Percentiles rank a stretch among this genome's conserved stretches.
Conservation (phyloP, 1,140 invertebrate genomes). For the Venustaconcha ellipsiformis region DNA sequence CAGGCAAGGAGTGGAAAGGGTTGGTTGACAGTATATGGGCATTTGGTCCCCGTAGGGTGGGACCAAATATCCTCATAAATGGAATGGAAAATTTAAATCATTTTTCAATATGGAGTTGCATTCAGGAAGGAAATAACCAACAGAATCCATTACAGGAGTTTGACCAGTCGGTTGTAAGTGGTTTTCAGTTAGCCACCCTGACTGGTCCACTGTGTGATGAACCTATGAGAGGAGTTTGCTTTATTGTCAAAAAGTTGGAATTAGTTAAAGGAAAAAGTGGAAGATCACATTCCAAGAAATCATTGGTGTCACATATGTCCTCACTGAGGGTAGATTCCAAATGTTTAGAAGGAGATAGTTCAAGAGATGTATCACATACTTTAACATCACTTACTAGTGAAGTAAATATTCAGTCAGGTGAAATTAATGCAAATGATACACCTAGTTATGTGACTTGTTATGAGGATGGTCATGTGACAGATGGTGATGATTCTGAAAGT, state of each 20-base stretch:
- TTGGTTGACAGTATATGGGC: conserved; percentile 86
- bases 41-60: conserved; percentile 89
- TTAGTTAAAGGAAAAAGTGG: background rate
- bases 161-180: conserved; percentile 81
- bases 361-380: too few relatives aligned
- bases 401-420: too few relatives aligned
- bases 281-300: too few relatives aligned
- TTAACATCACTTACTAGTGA: too few relatives aligned
- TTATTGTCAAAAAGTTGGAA: conserved; percentile 81
- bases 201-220: conserved; percentile 95
- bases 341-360: too few relatives aligned
- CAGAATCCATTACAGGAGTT: conserved; percentile 51
- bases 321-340: too few relatives aligned
- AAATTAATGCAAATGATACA: too few relatives aligned
- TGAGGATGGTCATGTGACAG: background rate
- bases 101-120: conserved; percentile 67
- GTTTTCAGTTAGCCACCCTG: conserved; percentile 92
- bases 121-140: conserved; percentile 35
- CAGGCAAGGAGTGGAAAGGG: conserved; percentile 73
- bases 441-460: too few relatives aligned
- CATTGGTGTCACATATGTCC: too few relatives aligned
- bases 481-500: conserved; percentile 6
- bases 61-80: conserved; percentile 91
- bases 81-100: conserved; percentile 70
- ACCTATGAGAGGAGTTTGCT: conserved; percentile 94